Percentiles rank a stretch among this genome's conserved stretches.
phyloP scores from a whole-genome alignment of 2,888 invertebrate genomes.

The Platycheirus albimanus region DNA sequence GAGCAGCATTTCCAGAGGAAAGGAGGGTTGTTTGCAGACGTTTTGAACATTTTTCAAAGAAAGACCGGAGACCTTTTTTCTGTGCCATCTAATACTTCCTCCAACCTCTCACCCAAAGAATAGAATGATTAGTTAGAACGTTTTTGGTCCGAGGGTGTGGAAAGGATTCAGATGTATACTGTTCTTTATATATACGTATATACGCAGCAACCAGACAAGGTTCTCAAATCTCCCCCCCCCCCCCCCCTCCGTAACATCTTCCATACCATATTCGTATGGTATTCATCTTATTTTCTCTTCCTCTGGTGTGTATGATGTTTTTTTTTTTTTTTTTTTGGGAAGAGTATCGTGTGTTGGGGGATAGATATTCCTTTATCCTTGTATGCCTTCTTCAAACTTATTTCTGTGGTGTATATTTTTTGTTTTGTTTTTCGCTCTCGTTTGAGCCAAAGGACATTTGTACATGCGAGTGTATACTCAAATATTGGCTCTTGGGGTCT shows the following conservation, averaged over 20 bases:
- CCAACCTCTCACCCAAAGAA: neutral
- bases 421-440: conserved; percentile 47
- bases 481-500: conserved; percentile 74
- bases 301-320: conserved; percentile 28
- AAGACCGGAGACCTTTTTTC: conserved; percentile 65
- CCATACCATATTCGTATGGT: conserved; percentile 40
- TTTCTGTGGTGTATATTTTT: conserved; percentile 35
- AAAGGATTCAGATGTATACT: conserved; percentile 80
- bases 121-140: conserved; percentile 63
- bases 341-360: neutral
- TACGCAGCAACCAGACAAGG: conserved; percentile 57
- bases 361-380: conserved; percentile 55
- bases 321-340: conserved; percentile 11
- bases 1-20: neutral
- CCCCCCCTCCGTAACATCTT: conserved; percentile 70
- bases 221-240: conserved; percentile 75
- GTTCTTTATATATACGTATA: conserved; percentile 8
- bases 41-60: conserved; percentile 70
- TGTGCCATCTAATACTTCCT: conserved; percentile 20
- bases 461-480: conserved; percentile 61
- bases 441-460: conserved; percentile 68
- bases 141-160: conserved; percentile 72
- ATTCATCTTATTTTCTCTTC: conserved; percentile 63
- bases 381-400: conserved; percentile 64
- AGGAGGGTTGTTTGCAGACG: conserved; percentile 60